These are phyloP conservation scores for Rhadinocentrus ornatus DNA, from an alignment of 2,797 vertebrate species.

Conservation along the genomic window DNA sequence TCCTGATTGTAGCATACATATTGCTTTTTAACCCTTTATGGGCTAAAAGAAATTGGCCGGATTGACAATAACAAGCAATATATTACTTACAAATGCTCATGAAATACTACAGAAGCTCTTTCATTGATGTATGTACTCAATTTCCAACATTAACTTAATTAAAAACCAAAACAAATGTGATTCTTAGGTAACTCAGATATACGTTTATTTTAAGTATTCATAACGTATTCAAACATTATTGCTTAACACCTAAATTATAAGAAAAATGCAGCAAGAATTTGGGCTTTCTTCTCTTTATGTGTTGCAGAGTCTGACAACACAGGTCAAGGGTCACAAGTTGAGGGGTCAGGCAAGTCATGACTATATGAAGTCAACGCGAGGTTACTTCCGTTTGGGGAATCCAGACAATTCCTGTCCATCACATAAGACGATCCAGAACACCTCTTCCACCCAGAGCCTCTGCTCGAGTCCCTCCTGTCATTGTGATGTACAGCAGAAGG, in stretches of 20 bases:
- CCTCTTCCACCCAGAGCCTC: slow-evolving; percentile 63
- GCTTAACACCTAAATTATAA: background rate
- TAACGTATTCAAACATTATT: too few relatives aligned
- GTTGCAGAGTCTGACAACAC: slow-evolving; percentile 32
- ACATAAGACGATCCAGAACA: slow-evolving; percentile 53
- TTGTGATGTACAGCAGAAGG: slow-evolving; percentile 73
- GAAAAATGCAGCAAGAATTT: slow-evolving; percentile 25
- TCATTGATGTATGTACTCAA: slow-evolving; percentile 1
- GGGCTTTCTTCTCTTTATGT: slow-evolving; percentile 37
- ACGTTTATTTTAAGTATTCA: background rate
- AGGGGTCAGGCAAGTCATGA: slow-evolving; percentile 59
- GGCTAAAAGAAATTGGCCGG: slow-evolving; percentile 14
- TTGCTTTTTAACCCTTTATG: slow-evolving; percentile 84
- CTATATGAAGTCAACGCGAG: slow-evolving; percentile 72
- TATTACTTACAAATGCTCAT: background rate
- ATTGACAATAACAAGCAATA: slow-evolving; percentile 12
- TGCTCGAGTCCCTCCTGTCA: slow-evolving; percentile 65
- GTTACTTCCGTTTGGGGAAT: slow-evolving; percentile 74
- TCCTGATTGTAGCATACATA: slow-evolving; percentile 85
- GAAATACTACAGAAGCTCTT: slow-evolving; percentile 7
- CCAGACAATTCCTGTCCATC: slow-evolving; percentile 72
- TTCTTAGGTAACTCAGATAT: background rate
- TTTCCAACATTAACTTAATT: background rate
- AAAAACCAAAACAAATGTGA: background rate
- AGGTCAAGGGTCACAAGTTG: slow-evolving; percentile 54